Evolutionary conservation across 2,113 vertebrate species (phyloP).

Genomic region (Emydura subglobosa): DNA sequence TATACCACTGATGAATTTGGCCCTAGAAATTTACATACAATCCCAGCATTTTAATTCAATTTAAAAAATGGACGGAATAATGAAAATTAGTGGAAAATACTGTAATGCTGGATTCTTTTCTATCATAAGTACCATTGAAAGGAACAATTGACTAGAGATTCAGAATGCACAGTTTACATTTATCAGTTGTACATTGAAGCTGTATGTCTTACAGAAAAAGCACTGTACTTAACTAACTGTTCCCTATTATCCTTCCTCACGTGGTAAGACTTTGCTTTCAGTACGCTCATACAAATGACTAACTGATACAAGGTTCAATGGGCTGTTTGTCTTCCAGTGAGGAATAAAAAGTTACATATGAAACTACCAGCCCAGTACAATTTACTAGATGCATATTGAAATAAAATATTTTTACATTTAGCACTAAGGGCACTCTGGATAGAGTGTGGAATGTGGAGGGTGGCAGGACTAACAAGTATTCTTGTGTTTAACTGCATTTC

Average conservation of each 20-base stretch:
- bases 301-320: not conserved
- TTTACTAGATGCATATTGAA: not conserved
- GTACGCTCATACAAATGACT: not conserved
- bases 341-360: not conserved
- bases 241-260: not conserved
- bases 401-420: conserved; percentile 4
- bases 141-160: not conserved
- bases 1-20: not conserved
- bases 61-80: not conserved
- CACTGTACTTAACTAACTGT: not conserved
- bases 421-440: not conserved
- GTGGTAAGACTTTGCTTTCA: not conserved
- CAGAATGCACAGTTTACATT: not conserved
- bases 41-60: not conserved
- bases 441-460: not conserved
- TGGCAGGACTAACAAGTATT: not conserved
- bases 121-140: not conserved
- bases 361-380: not conserved
- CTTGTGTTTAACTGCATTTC: not conserved
- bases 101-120: not conserved
- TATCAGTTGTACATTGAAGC: not conserved
- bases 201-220: not conserved
- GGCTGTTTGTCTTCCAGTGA: not conserved
- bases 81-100: not conserved
- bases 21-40: not conserved